Percentiles rank a stretch among this genome's conserved stretches.
Evolutionary conservation across 2,113 vertebrate species (phyloP).

Genomic region (Oxyruncus cristatus): DNA sequence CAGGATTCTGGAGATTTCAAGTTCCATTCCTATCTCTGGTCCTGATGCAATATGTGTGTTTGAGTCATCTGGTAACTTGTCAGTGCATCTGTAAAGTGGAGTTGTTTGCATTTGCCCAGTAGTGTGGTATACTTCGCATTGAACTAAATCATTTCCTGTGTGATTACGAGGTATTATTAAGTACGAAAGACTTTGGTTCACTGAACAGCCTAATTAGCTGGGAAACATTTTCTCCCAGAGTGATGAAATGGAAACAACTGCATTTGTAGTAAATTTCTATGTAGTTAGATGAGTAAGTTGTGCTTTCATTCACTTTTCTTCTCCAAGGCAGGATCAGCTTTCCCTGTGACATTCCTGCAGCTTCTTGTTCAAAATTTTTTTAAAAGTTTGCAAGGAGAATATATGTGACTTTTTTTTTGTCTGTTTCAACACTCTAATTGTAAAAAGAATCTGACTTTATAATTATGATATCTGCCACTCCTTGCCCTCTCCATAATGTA

Average conservation of each 20-base stretch:
- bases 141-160: background rate
- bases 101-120: background rate
- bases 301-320: background rate
- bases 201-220: background rate
- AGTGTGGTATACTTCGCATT: background rate
- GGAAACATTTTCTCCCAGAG: background rate
- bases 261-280: background rate
- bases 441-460: background rate
- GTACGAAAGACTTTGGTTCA: background rate
- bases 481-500: background rate
- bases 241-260: background rate
- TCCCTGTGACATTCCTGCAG: background rate
- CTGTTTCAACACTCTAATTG: background rate
- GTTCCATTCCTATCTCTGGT: background rate
- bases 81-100: background rate
- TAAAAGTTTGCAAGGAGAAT: background rate
- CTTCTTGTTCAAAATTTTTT: background rate
- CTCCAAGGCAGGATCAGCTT: background rate
- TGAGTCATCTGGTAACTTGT: background rate
- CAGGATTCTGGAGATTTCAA: background rate
- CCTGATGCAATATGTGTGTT: background rate
- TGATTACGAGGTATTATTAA: background rate
- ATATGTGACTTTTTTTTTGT: background rate
- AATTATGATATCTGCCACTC: background rate
- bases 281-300: background rate